Conservation (phyloP, 23 tunicate genomes). For the Diplosoma virens region DNA sequence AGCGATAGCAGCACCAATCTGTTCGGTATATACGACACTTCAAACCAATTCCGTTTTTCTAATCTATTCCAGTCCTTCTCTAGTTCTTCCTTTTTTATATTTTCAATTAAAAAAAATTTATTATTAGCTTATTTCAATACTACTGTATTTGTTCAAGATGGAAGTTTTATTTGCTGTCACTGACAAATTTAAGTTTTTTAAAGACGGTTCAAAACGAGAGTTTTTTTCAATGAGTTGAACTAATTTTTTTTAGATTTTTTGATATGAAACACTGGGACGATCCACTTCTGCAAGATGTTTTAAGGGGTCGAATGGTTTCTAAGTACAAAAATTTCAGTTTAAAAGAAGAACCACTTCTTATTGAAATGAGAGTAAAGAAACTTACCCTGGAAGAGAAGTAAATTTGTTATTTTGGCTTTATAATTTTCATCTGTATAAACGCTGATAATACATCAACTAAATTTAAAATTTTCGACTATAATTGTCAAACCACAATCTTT, state of each 20-base stretch:
- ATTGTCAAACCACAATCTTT: background rate
- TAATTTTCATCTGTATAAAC: background rate
- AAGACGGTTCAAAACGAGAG: too few species aligned
- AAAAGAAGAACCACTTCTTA: slow-evolving; percentile 40
- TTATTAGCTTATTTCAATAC: too few species aligned
- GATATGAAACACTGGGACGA: slow-evolving; percentile 86
- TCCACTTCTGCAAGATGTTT: slow-evolving; percentile 55
- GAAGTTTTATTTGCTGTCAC: too few species aligned
- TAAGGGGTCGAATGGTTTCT: slow-evolving; percentile 43
- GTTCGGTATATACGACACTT: too few species aligned
- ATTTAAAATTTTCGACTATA: background rate
- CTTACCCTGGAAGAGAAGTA: slow-evolving; percentile 57
- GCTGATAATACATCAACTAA: background rate
- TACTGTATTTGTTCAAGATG: too few species aligned
- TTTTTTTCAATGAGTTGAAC: too few species aligned
- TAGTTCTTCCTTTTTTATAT: too few species aligned
- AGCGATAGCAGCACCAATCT: too few species aligned
- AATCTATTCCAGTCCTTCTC: too few species aligned
- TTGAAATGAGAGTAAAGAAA: slow-evolving; percentile 61
- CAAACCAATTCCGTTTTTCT: too few species aligned
- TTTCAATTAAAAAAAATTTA: too few species aligned
- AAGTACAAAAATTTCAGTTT: slow-evolving; percentile 28
- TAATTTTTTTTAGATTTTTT: slow-evolving; percentile 44
- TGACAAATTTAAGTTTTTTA: too few species aligned
- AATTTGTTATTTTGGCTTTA: background rate